Percentiles rank a stretch among this genome's conserved stretches.
phyloP scores from a whole-genome alignment of 2,888 invertebrate genomes.

The Sceliomorpha sp. region DNA sequence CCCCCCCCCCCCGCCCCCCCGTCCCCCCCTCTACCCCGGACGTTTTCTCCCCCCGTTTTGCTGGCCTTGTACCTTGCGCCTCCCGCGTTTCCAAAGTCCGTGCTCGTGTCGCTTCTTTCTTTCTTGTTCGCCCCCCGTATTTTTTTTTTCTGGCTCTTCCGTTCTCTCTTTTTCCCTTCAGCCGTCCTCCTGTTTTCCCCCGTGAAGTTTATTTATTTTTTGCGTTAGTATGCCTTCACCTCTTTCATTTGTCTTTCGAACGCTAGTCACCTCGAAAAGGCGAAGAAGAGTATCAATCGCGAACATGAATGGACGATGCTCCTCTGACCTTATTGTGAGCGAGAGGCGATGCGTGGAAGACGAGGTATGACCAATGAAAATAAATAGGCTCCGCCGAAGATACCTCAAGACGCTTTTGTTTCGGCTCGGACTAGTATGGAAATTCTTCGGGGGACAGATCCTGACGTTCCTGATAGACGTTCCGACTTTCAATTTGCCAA shows the following conservation, averaged over 20 bases:
- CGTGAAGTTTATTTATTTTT: slow-evolving; percentile 46
- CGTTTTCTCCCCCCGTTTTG: too few species aligned
- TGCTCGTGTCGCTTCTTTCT: too few species aligned
- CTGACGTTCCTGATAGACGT: slow-evolving; percentile 25
- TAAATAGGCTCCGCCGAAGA: slow-evolving; percentile 55
- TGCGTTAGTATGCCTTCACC: slow-evolving; percentile 40
- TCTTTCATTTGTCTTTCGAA: slow-evolving; percentile 39
- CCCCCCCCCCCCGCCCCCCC: too few species aligned
- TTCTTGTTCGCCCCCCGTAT: too few species aligned
- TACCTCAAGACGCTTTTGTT: slow-evolving; percentile 57
- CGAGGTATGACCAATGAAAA: slow-evolving; percentile 59
- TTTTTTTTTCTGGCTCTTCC: too few species aligned
- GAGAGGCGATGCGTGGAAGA: slow-evolving; percentile 53
- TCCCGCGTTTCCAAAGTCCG: too few species aligned
- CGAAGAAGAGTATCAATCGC: slow-evolving; percentile 46
- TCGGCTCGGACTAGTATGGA: slow-evolving; percentile 54
- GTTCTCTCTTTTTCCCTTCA: too few species aligned
- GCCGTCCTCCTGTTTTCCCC: too few species aligned
- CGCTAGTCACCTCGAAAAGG: slow-evolving; percentile 13
- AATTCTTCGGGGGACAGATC: slow-evolving; percentile 61
- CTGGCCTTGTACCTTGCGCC: too few species aligned
- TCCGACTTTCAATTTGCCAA: too few species aligned
- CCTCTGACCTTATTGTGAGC: slow-evolving; percentile 46
- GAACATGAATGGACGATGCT: slow-evolving; percentile 22
- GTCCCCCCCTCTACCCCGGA: too few species aligned